Evolutionary conservation across 2,113 vertebrate genomes (phyloP).

Genomic region (Genyomyrus donnyi): DNA sequence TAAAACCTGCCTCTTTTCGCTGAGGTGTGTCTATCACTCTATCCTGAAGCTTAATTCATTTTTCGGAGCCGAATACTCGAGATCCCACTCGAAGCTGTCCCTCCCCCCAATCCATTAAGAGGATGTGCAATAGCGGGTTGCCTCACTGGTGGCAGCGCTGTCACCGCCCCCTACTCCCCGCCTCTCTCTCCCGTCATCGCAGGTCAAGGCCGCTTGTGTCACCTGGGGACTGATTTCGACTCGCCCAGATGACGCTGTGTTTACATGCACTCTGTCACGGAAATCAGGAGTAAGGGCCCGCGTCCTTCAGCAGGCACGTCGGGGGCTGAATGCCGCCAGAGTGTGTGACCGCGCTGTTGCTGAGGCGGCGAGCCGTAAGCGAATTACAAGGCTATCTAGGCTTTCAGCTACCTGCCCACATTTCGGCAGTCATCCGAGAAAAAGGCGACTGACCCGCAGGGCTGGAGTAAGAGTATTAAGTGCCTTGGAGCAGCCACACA

Average conservation of each 20-base stretch:
- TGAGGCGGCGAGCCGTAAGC: not conserved
- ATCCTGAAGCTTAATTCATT: not conserved
- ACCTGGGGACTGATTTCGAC: not conserved
- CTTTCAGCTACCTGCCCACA: not conserved
- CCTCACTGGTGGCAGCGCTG: not conserved
- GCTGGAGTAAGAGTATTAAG: not conserved
- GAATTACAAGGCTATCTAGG: not conserved
- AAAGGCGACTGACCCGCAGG: not conserved
- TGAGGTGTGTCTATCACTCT: not conserved
- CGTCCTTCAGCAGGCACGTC: not conserved
- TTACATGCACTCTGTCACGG: not conserved
- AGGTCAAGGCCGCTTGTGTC: not conserved
- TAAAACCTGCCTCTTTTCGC: not conserved
- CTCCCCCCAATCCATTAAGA: not conserved
- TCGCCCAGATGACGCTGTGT: not conserved
- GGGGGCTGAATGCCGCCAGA: not conserved
- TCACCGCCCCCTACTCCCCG: not conserved
- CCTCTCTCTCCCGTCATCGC: not conserved
- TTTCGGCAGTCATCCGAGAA: not conserved
- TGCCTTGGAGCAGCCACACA: not conserved
- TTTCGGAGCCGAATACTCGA: not conserved
- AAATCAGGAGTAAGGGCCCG: not conserved
- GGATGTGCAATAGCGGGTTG: not conserved
- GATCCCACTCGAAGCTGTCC: not conserved
- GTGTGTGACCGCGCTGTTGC: not conserved